Percentiles rank a stretch among this genome's conserved stretches.
These are phyloP conservation scores for Ophion costatus DNA, from an alignment of 2,888 invertebrate genomes.

Conservation along the genomic window DNA sequence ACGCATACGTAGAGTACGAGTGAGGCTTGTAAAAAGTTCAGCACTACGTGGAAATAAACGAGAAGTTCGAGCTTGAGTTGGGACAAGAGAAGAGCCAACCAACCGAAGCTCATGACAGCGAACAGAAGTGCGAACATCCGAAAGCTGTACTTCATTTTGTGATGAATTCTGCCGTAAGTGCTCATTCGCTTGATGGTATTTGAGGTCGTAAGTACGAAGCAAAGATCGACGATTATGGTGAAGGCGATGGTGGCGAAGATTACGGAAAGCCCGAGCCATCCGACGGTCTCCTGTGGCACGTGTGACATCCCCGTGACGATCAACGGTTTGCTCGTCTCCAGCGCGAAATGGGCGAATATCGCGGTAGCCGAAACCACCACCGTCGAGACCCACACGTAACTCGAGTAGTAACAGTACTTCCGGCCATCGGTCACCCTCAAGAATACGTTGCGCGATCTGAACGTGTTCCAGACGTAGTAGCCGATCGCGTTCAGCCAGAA, in stretches of 20 bases:
- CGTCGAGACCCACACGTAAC: slow-evolving; percentile 92
- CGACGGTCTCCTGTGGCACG: slow-evolving; percentile 90
- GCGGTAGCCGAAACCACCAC: slow-evolving; percentile 89
- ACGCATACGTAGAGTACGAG: slow-evolving; percentile 91
- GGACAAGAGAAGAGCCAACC: slow-evolving; percentile 91
- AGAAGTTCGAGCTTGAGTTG: slow-evolving; percentile 90
- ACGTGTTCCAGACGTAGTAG: slow-evolving; percentile 95
- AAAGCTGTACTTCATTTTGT: slow-evolving; percentile 94
- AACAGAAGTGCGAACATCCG: slow-evolving; percentile 91
- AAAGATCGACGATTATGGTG: slow-evolving; percentile 90
- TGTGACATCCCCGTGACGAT: slow-evolving; percentile 72
- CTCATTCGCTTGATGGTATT: slow-evolving; percentile 92
- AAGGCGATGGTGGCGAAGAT: slow-evolving; percentile 93
- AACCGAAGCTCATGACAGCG: slow-evolving; percentile 89
- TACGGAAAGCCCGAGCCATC: slow-evolving; percentile 92
- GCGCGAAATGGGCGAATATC: slow-evolving; percentile 91
- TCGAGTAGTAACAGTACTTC: slow-evolving; percentile 94
- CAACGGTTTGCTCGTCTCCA: slow-evolving; percentile 88
- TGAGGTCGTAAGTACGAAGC: slow-evolving; percentile 91
- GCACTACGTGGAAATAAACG: slow-evolving; percentile 90
- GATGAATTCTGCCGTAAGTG: slow-evolving; percentile 93
- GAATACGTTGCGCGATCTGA: slow-evolving; percentile 93
- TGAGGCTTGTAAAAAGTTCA: slow-evolving; percentile 91
- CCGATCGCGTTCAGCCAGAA: slow-evolving; percentile 95
- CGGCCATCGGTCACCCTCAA: slow-evolving; percentile 93